Evolutionary conservation across 2,888 invertebrate species (phyloP).

Genomic region (Sphaerophoria rueppellii): DNA sequence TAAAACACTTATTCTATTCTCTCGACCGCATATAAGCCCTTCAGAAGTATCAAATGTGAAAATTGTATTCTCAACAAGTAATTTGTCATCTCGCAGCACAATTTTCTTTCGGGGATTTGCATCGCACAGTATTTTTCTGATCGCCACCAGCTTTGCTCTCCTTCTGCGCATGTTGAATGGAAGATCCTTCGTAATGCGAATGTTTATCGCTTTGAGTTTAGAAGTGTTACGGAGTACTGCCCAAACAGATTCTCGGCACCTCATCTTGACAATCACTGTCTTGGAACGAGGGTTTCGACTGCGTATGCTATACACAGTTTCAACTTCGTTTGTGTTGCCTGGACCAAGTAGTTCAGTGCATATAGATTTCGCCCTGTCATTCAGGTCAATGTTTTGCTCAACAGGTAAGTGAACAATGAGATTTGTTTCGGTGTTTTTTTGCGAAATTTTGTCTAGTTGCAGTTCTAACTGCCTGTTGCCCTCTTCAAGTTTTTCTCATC

Average conservation of each 20-base stretch:
- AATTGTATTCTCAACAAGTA: neutral
- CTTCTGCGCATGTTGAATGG: constrained; percentile 20
- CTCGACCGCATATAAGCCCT: neutral
- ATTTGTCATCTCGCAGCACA: constrained; percentile 1
- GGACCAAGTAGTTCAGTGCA: neutral
- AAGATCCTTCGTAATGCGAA: constrained; percentile 7
- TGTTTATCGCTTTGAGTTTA: constrained; percentile 8
- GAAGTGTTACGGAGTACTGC: constrained; percentile 29
- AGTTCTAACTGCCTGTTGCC: constrained; percentile 18
- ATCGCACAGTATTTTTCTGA: constrained; percentile 23
- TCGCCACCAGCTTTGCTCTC: constrained; percentile 12
- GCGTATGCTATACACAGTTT: constrained; percentile 15
- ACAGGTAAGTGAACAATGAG: neutral
- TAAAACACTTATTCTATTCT: neutral
- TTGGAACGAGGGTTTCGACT: constrained; percentile 11
- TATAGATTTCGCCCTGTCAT: constrained; percentile 8
- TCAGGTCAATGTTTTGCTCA: constrained; percentile 1
- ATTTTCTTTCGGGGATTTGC: neutral
- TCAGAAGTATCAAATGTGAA: constrained; percentile 15
- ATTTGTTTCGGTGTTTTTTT: neutral
- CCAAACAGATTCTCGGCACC: no score
- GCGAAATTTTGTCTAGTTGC: constrained; percentile 15
- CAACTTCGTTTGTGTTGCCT: neutral
- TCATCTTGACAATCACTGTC: no score
- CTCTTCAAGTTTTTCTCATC: neutral